Evolutionary conservation across 2,113 vertebrate genomes (phyloP).

Genomic region (Sylvia atricapilla): DNA sequence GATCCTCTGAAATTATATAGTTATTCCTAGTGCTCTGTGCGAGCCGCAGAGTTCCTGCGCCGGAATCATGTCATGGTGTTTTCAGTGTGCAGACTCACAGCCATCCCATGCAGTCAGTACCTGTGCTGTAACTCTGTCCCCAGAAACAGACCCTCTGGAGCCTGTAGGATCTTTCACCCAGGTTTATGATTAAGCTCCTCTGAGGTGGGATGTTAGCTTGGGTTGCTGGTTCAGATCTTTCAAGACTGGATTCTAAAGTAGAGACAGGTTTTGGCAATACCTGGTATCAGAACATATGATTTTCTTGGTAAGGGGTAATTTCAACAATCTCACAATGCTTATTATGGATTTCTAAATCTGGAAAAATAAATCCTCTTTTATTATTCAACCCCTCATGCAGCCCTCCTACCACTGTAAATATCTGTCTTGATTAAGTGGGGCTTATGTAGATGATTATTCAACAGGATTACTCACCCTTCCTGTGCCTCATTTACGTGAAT

Average conservation of each 20-base stretch:
- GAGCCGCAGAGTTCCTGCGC: neutral
- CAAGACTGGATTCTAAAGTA: neutral
- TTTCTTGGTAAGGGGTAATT: neutral
- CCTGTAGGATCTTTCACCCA: neutral
- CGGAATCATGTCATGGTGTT: fast-evolving
- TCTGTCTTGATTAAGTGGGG: neutral
- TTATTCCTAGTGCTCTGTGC: neutral
- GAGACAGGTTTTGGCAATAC: neutral
- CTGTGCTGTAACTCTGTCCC: neutral
- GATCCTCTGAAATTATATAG: neutral
- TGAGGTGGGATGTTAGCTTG: neutral
- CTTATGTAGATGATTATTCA: neutral
- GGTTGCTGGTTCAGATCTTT: neutral
- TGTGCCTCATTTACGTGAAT: neutral
- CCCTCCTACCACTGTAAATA: neutral
- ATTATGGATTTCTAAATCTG: neutral
- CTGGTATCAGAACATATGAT: neutral
- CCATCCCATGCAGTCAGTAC: too few species aligned
- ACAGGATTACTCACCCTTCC: neutral
- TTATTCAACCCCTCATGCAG: neutral
- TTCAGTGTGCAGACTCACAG: neutral
- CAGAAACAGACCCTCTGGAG: neutral
- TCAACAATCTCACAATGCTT: neutral
- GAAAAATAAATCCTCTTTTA: neutral
- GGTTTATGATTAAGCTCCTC: neutral